Evolutionary conservation across 2,113 vertebrate genomes (phyloP).

Genomic region (Chunga burmeisteri): DNA sequence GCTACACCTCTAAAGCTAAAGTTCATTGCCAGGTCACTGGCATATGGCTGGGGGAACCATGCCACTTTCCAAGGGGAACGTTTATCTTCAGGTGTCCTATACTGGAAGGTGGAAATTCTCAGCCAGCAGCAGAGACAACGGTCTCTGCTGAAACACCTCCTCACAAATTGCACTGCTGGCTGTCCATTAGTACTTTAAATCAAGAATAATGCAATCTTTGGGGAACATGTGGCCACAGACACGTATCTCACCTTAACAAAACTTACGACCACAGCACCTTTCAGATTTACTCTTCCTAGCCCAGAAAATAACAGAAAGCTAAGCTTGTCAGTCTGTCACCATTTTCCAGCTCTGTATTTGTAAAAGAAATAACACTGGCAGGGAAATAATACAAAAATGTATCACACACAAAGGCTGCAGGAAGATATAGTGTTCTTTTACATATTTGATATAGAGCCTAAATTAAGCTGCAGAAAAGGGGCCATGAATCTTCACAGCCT

Average conservation of each 20-base stretch:
- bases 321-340: conserved; percentile 51
- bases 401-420: conserved; percentile 70
- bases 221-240: not conserved
- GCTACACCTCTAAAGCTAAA: not conserved
- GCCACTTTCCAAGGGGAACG: not conserved
- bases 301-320: conserved; percentile 34
- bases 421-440: conserved; percentile 79
- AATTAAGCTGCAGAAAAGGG: conserved; percentile 82
- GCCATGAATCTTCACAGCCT: conserved; percentile 81
- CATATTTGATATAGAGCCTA: conserved; percentile 85
- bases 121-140: not conserved
- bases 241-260: not conserved
- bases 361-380: conserved; percentile 66
- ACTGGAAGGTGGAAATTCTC: not conserved
- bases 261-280: not conserved
- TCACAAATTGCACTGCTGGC: not conserved
- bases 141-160: not conserved
- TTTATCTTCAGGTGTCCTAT: not conserved
- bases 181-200: not conserved
- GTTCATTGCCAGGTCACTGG: not conserved
- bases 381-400: conserved; percentile 77
- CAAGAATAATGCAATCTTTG: not conserved
- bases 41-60: not conserved
- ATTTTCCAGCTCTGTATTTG: conserved; percentile 66
- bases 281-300: not conserved